These are phyloP conservation scores for Aethina tumida DNA, from an alignment of 1,140 invertebrate species.

Conservation along the genomic window DNA sequence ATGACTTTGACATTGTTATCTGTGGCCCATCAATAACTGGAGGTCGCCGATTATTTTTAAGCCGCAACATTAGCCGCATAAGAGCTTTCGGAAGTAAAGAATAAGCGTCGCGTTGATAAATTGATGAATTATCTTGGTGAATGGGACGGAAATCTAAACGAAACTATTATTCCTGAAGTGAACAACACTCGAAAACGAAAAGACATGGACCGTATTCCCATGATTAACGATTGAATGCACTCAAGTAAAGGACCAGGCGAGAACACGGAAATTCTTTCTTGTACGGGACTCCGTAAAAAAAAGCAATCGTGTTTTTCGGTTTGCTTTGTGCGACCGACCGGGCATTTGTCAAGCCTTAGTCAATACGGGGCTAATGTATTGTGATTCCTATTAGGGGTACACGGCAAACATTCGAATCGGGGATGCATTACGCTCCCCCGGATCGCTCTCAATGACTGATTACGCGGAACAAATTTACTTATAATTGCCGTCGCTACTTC, in stretches of 20 bases:
- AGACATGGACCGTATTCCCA: conserved; percentile 28
- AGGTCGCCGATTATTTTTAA: too few relatives aligned
- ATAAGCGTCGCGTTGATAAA: too few relatives aligned
- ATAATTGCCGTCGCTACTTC: too few relatives aligned
- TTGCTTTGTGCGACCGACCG: conserved; percentile 29
- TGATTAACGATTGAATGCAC: conserved; percentile 36
- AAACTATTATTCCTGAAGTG: conserved; percentile 20
- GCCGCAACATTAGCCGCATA: too few relatives aligned
- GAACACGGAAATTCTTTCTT: conserved; percentile 34
- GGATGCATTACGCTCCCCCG: too few relatives aligned
- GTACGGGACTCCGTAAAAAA: conserved; percentile 27
- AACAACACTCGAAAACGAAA: conserved; percentile 20
- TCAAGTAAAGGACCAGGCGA: conserved; percentile 27
- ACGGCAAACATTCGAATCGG: conserved; percentile 18
- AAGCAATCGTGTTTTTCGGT: conserved; percentile 21
- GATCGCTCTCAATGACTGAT: too few relatives aligned
- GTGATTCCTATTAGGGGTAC: conserved; percentile 28
- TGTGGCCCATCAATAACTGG: too few relatives aligned
- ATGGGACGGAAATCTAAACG: conserved; percentile 7
- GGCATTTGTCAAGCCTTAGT: conserved; percentile 30
- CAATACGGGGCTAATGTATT: conserved; percentile 30
- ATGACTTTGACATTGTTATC: too few relatives aligned
- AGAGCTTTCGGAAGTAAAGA: too few relatives aligned
- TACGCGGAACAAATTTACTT: too few relatives aligned
- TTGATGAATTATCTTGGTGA: too few relatives aligned